Evolutionary conservation across 2,888 invertebrate genomes (phyloP).

Genomic region (Lepidochrysops patricia): DNA sequence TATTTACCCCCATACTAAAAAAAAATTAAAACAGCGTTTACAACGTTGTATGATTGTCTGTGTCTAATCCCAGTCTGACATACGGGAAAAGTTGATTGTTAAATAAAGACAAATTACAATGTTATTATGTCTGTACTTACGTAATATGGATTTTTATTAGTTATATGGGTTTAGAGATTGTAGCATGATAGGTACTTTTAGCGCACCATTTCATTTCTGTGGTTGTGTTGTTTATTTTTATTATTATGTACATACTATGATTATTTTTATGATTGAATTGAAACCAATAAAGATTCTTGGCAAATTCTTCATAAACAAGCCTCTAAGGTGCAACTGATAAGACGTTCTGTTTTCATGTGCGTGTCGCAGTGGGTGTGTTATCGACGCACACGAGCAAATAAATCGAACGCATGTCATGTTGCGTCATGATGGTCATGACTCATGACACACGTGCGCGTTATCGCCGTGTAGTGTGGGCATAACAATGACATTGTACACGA

Average conservation of each 20-base stretch:
- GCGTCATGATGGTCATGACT: constrained; percentile 15
- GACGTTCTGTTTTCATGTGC: not conserved
- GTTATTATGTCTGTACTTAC: no score
- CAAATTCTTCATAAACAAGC: not conserved
- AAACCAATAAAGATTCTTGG: not conserved
- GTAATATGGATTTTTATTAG: no score
- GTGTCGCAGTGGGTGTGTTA: not conserved
- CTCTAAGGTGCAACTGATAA: not conserved
- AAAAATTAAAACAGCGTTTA: no score
- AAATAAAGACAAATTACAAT: no score
- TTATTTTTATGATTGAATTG: not conserved
- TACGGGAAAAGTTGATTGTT: no score
- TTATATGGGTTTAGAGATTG: no score
- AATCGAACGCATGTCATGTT: constrained; percentile 18
- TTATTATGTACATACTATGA: not conserved
- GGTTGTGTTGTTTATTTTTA: no score
- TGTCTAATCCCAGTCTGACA: no score
- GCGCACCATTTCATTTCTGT: no score
- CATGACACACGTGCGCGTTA: constrained; percentile 24
- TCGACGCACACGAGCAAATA: constrained; percentile 16
- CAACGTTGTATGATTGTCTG: no score
- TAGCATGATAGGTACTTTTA: no score
- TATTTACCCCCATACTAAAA: no score
- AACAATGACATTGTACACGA: constrained; percentile 6
- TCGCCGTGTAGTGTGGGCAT: constrained; percentile 12